A percentile compares a stretch with the other conserved stretches of the same genome.
phyloP scores from a whole-genome alignment of 2,888 invertebrate species.

The Microplitis manilae region DNA sequence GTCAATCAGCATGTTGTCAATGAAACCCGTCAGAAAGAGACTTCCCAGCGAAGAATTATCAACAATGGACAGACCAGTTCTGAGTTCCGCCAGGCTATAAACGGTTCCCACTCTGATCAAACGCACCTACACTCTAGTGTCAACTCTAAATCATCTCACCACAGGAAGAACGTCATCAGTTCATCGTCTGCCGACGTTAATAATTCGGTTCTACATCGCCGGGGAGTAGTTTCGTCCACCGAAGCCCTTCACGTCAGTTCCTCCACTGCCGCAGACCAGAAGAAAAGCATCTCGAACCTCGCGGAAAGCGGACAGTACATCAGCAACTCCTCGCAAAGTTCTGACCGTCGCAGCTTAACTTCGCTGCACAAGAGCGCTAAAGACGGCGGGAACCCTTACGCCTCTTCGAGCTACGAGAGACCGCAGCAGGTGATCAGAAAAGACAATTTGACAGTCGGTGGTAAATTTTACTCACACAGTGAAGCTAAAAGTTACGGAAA shows the following conservation, averaged over 20 bases:
- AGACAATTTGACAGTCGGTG: constrained; percentile 82
- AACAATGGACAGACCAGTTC: constrained; percentile 72
- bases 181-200: constrained; percentile 80
- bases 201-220: constrained; percentile 86
- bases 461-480: constrained; percentile 82
- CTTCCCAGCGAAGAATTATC: constrained; percentile 66
- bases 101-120: constrained; percentile 45
- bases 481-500: constrained; percentile 82
- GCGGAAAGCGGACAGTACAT: constrained; percentile 82
- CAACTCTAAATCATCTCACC: constrained; percentile 72
- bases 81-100: constrained; percentile 75
- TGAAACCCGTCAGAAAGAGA: not conserved
- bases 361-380: constrained; percentile 82
- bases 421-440: constrained; percentile 77
- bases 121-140: constrained; percentile 52
- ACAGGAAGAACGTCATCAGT: constrained; percentile 82
- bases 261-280: constrained; percentile 83
- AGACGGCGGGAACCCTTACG: constrained; percentile 76
- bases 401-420: constrained; percentile 74
- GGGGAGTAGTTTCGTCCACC: constrained; percentile 79
- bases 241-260: constrained; percentile 81
- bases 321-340: constrained; percentile 78
- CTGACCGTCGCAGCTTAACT: constrained; percentile 84
- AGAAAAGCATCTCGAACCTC: constrained; percentile 85
- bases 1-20: constrained; percentile 60